Base-by-base conservation (phyloP, 2,888 invertebrate genomes). In the Mycogona germanica region DNA sequence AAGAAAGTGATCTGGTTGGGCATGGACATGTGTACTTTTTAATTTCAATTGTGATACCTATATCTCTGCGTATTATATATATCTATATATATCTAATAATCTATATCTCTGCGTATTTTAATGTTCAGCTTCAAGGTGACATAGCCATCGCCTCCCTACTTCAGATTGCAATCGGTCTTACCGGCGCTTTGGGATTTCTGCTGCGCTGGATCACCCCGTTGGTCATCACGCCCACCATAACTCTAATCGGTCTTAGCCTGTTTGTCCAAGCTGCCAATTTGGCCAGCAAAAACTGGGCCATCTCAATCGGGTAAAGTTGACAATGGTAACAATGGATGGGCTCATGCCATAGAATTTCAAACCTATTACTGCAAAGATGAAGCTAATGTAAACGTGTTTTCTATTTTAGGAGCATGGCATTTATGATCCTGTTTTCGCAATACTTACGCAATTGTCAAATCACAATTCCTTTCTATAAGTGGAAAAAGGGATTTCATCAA, bases 231-330 rank as follows among this genome's bases (percentile, higher is more conserved):
- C 88, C 88, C 0, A 87, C 87, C 0, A 85, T 89, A 7, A 79
- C 85, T 0, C 71, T 89, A 51, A 84, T 89, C 55, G 89, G 89
- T 0, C 70, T 91, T 14, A 84, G 87, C 0, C 72, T 89, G 38
- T 87, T 88, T 65, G 80, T 82, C 65, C 83, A 85, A 66, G 87
- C 88, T 0, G 81, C 84, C 0, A 74, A 75, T 0, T 83, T 85
- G n/a, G 86, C 88, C 0, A 78, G 85, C 1, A 79, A 80, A 64
- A 84, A 88, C 61, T 89, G 88, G 88, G 84, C 84, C 14, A 80
- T 89, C 53, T 80, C 87, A 1, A 76, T 78, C 17, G 78, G 84
- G 88, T 87, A 68, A 40, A 28, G 19, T 19, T 19, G 7, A 37
- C n/a, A n/a, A n/a, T n/a, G n/a, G n/a, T n/a, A n/a, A n/a, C n/a